phyloP scores from a whole-genome alignment of 2,113 vertebrate genomes.

The Heptranchias perlo region DNA sequence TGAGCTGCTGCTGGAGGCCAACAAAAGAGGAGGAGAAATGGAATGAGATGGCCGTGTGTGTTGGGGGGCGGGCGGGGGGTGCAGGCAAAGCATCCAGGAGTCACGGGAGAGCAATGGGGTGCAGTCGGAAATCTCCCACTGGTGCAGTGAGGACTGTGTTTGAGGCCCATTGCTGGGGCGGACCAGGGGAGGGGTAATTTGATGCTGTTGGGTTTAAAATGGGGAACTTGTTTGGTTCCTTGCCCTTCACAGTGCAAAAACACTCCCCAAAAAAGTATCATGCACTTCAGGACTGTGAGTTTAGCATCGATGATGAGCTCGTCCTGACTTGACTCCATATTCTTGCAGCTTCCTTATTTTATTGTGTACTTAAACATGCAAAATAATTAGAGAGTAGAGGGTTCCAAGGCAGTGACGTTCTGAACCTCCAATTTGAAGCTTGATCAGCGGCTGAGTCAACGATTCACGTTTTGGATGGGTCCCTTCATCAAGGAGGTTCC shows the following conservation, averaged over 20 bases:
- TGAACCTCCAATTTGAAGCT: not conserved
- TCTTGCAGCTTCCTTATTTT: not conserved
- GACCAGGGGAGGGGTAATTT: too few relatives aligned
- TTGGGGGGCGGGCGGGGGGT: too few relatives aligned
- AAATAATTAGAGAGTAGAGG: not conserved
- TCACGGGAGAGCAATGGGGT: not conserved
- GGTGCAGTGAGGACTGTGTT: not conserved
- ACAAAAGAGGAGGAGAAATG: not conserved
- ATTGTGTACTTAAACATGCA: not conserved
- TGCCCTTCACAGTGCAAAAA: not conserved
- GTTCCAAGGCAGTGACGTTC: not conserved
- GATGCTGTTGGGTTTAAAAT: not conserved
- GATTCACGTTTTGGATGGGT: not conserved
- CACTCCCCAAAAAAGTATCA: too few relatives aligned
- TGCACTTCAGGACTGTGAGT: not conserved
- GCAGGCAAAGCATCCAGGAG: not conserved
- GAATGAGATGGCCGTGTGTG: not conserved
- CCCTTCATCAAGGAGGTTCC: not conserved
- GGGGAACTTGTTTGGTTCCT: not conserved
- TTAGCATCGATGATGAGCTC: not conserved
- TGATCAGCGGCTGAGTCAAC: not conserved
- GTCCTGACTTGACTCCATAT: not conserved
- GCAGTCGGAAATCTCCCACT: not conserved
- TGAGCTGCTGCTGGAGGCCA: constrained; percentile 51
- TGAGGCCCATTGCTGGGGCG: not conserved